phyloP scores from a whole-genome alignment of 2,113 vertebrate genomes.

The Orientallactaga bullata region DNA sequence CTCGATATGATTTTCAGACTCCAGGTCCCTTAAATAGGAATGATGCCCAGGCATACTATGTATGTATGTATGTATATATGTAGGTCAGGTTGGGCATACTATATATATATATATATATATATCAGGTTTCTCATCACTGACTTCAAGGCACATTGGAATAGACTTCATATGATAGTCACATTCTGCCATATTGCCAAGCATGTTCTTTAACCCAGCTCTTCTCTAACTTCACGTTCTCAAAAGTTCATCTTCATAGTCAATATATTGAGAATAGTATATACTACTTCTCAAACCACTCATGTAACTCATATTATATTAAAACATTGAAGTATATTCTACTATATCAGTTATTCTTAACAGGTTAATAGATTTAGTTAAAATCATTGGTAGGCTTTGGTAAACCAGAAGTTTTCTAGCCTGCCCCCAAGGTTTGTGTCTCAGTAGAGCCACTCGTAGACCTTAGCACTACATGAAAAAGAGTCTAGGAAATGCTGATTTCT shows the following conservation, averaged over 20 bases:
- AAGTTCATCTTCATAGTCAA: slow-evolving; percentile 6
- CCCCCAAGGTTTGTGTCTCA: neutral
- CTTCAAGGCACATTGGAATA: neutral
- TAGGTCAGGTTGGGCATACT: too few relatives aligned
- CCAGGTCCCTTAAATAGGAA: neutral
- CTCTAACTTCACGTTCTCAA: neutral
- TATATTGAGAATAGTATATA: neutral
- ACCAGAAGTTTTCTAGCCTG: neutral
- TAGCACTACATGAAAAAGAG: neutral
- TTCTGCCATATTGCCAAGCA: neutral
- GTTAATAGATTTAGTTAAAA: neutral
- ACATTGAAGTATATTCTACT: too few relatives aligned
- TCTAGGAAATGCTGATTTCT: neutral
- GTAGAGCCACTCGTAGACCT: neutral
- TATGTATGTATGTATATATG: too few relatives aligned
- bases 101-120: too few relatives aligned
- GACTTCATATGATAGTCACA: neutral
- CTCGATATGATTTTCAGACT: neutral
- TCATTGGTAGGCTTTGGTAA: neutral
- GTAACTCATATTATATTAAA: too few relatives aligned
- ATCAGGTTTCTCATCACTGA: neutral
- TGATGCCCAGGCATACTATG: neutral
- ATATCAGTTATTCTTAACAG: neutral
- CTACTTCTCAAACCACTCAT: neutral
- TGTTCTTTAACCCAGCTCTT: neutral